Base-by-base conservation (phyloP, 2,888 invertebrate genomes). In the Dryocosmus kuriphilus region DNA sequence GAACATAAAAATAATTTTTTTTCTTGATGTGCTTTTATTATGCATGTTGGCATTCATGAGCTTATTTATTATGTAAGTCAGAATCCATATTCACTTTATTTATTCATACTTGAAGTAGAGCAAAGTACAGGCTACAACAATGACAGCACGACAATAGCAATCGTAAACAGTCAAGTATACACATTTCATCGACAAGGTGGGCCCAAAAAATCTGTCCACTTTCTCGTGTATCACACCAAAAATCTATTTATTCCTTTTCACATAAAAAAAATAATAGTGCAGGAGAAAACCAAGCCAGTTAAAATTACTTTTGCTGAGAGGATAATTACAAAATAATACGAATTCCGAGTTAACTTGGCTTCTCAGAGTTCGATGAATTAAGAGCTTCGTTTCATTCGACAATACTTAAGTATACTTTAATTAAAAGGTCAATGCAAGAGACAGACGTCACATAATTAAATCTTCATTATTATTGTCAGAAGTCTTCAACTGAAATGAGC, bases 91-190 rank as follows among this genome's bases (percentile, higher is more conserved):
- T 65, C 22, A 24, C 24, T 38, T 41, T 65, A 65, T 71, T 71
- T 46, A 71, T 32, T 51, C 51, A 51, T 51, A 67, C 46, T 67
- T 46, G 0, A 67, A 41, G 46, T 46, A 41, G 67, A 67, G 67
- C 67, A 46, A 71, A 71, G 71, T 51, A 30, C 71, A 51, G n/a
- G 71, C n/a, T 11, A 63, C 35, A 35, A 63, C 32, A 71, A 71
- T 46, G 30, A 71, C 11, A 46, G 51, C 46, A 30, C 19, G n/a
- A 71, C 19, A 71, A 51, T 41, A 51, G 51, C 35, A 63, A 35
- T 63, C 8, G 11, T 22, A n/a, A n/a, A 63, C 62, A 63, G 27
- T 7, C 27, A 3, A 71, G 24, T 51, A 7, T 32, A 27, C 27
- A 41, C 16, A 24, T 41, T 1, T 63, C 9, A 71, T 46, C 27